Conservation (phyloP, 1,140 invertebrate genomes). For the Ephestia elutella region DNA sequence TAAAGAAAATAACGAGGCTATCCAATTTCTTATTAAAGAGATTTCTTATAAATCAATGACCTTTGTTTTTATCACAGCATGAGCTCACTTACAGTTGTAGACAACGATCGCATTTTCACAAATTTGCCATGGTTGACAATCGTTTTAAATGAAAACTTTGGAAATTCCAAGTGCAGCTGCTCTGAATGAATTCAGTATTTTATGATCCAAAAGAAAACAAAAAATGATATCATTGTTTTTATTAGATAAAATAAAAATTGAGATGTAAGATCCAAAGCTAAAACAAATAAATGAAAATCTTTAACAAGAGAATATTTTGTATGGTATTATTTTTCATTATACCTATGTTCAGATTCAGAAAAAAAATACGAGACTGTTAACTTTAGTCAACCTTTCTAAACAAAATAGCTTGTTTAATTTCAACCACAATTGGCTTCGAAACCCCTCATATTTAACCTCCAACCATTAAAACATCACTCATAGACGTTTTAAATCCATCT, state of each 20-base stretch:
- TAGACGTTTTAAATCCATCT: background rate
- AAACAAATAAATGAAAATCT: too few species aligned
- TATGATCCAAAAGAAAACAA: too few species aligned
- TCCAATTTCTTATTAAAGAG: slow-evolving; percentile 1
- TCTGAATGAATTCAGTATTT: background rate
- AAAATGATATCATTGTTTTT: too few species aligned
- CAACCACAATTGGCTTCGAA: background rate
- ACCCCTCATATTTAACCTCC: slow-evolving; percentile 1
- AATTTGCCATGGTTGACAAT: background rate
- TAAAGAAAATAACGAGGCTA: slow-evolving; percentile 4
- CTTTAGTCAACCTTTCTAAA: background rate
- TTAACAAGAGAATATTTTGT: too few species aligned
- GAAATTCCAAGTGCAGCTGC: background rate
- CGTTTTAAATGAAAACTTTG: background rate
- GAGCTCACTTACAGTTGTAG: background rate
- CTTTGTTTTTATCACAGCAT: slow-evolving; percentile 3
- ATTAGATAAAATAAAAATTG: too few species aligned
- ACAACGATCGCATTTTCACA: background rate
- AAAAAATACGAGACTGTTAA: too few species aligned
- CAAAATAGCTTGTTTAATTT: slow-evolving; percentile 1
- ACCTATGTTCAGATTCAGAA: too few species aligned
- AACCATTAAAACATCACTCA: background rate
- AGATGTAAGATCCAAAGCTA: too few species aligned
- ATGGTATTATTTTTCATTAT: too few species aligned
- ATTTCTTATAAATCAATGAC: slow-evolving; percentile 1